Percentiles rank a stretch among this genome's conserved stretches.
Conservation (phyloP, 2,797 vertebrate species). For the Lemur catta region DNA sequence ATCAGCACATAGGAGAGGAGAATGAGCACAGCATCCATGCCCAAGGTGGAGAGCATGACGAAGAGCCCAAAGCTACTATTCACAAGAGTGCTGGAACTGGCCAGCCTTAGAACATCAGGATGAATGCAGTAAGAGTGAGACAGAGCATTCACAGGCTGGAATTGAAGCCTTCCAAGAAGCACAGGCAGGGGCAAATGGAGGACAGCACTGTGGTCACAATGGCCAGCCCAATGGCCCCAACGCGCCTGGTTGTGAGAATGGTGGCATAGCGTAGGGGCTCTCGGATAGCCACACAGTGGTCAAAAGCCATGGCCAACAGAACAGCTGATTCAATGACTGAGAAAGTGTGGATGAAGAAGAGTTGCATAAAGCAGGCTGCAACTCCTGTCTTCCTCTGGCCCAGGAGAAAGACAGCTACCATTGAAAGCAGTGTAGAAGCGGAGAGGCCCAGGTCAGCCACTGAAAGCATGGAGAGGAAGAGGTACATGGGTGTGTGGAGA, state of each 20-base stretch:
- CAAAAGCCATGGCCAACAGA: conserved; percentile 82
- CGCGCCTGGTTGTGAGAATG: conserved; percentile 58
- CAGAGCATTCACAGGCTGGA: conserved; percentile 48
- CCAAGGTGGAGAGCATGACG: conserved; percentile 71
- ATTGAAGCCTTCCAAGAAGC: conserved; percentile 58
- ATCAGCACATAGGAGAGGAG: conserved; percentile 68
- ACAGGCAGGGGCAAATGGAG: conserved; percentile 69
- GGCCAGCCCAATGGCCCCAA: conserved; percentile 55
- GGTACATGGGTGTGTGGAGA: conserved; percentile 83
- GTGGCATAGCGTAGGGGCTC: conserved; percentile 61
- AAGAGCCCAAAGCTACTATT: conserved; percentile 83
- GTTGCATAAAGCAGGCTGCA: conserved; percentile 81
- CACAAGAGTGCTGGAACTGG: conserved; percentile 73
- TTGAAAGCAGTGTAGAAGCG: conserved; percentile 82
- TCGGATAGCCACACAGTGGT: conserved; percentile 77
- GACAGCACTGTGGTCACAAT: conserved; percentile 22
- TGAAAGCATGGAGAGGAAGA: conserved; percentile 84
- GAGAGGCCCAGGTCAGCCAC: conserved; percentile 82
- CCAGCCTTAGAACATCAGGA: conserved; percentile 83
- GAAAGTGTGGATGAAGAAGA: conserved; percentile 82
- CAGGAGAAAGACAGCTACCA: conserved; percentile 66
- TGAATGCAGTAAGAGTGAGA: conserved; percentile 83
- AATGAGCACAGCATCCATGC: conserved; percentile 67
- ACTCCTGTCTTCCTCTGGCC: conserved; percentile 42
- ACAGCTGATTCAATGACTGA: conserved; percentile 72